These are phyloP conservation scores for Adrianichthys oophorus DNA, from an alignment of 2,797 vertebrate species.

Conservation along the genomic window DNA sequence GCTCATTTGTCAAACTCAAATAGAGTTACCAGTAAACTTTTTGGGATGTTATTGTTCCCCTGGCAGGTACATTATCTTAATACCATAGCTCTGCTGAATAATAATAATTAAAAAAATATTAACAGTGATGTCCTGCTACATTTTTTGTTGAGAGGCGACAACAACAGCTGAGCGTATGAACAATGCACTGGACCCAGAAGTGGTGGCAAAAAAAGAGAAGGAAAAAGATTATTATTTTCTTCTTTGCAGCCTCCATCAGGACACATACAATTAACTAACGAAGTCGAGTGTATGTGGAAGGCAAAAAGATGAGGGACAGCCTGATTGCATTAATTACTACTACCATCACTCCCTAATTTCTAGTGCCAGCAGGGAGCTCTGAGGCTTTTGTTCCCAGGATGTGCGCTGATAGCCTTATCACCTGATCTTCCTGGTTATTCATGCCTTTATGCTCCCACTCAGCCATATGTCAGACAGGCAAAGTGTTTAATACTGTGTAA, in stretches of 20 bases:
- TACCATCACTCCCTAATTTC: constrained; percentile 56
- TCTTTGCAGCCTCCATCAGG: constrained; percentile 48
- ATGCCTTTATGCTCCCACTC: constrained; percentile 35
- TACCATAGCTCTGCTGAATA: too few relatives aligned
- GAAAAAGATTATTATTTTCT: constrained; percentile 64
- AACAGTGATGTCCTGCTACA: too few relatives aligned
- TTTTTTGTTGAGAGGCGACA: too few relatives aligned
- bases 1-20: too few relatives aligned
- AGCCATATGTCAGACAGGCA: constrained; percentile 42
- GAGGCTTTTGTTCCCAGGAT: constrained; percentile 60
- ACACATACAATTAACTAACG: constrained; percentile 59
- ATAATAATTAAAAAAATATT: too few relatives aligned
- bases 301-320: constrained; percentile 54
- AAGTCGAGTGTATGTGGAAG: constrained; percentile 64
- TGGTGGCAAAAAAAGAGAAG: constrained; percentile 15
- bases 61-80: too few relatives aligned
- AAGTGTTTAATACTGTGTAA: constrained; percentile 26
- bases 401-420: constrained; percentile 65
- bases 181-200: too few relatives aligned
- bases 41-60: too few relatives aligned
- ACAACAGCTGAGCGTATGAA: too few relatives aligned
- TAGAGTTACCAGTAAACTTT: too few relatives aligned
- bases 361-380: constrained; percentile 38
- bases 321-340: constrained; percentile 65
- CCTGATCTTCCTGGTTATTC: constrained; percentile 40